Evolutionary conservation across 1,140 invertebrate genomes (phyloP).

Genomic region (Anadara kagoshimensis): DNA sequence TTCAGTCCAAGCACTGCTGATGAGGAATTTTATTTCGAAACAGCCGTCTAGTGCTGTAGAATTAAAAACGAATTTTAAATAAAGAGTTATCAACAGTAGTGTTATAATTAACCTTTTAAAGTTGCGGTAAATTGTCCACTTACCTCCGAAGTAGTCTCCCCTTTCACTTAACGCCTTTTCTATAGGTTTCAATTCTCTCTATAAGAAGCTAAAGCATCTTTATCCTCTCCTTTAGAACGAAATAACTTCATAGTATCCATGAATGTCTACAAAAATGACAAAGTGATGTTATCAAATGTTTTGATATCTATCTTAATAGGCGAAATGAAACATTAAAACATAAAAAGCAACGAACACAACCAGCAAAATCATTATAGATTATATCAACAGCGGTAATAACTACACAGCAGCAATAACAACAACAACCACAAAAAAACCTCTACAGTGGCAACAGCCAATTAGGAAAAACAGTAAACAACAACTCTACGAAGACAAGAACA

Average conservation of each 20-base stretch:
- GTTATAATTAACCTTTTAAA: too few relatives aligned
- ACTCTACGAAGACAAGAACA: too few relatives aligned
- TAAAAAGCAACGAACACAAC: neutral
- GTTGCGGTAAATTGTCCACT: too few relatives aligned
- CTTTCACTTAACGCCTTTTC: constrained; percentile 28
- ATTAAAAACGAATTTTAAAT: too few relatives aligned
- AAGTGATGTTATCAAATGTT: neutral
- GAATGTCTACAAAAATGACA: constrained; percentile 3
- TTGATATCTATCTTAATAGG: neutral
- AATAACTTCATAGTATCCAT: neutral
- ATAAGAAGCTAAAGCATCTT: constrained; percentile 1
- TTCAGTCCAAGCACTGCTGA: too few relatives aligned
- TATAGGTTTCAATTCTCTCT: constrained; percentile 3
- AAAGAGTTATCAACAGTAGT: too few relatives aligned
- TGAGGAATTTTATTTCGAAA: too few relatives aligned
- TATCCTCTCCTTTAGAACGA: constrained; percentile 2
- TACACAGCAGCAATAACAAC: neutral
- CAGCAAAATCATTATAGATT: neutral
- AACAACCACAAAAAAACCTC: too few relatives aligned
- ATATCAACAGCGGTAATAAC: neutral
- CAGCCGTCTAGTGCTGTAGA: too few relatives aligned
- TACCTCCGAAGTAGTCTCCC: constrained; percentile 43
- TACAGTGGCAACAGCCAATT: too few relatives aligned
- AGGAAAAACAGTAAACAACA: too few relatives aligned
- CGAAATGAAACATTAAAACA: neutral